Percentiles rank a stretch among this genome's conserved stretches.
Conservation (phyloP, 2,888 invertebrate species). For the Allygus modestus region DNA sequence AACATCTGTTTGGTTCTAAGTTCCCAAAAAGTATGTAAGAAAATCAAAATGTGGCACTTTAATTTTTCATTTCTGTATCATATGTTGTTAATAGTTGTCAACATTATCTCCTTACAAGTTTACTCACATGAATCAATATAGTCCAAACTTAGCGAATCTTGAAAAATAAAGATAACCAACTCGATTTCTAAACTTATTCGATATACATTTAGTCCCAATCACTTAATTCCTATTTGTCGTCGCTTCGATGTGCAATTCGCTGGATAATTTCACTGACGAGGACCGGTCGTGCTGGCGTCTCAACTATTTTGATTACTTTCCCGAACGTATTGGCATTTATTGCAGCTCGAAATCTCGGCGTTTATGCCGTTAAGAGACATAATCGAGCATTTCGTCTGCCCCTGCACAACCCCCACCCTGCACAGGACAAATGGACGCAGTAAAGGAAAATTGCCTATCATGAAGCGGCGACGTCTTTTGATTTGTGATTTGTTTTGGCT, state of each 20-base stretch:
- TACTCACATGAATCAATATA: no score
- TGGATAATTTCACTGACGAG: not conserved
- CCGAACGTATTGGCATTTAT: not conserved
- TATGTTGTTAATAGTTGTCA: no score
- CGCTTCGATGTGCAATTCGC: not conserved
- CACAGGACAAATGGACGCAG: not conserved
- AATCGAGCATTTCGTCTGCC: conserved; percentile 1
- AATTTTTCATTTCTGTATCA: no score
- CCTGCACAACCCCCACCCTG: not conserved
- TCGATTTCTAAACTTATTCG: no score
- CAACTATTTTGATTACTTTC: conserved; percentile 32
- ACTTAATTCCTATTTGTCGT: not conserved
- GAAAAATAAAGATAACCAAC: no score
- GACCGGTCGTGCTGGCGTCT: conserved; percentile 4
- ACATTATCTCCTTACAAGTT: no score
- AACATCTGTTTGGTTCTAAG: no score
- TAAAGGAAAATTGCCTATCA: not conserved
- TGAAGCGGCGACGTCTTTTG: not conserved
- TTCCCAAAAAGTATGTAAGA: no score
- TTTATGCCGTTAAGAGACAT: not conserved
- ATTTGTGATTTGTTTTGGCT: not conserved
- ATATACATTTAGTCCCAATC: no score
- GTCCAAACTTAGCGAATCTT: no score
- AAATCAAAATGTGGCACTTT: no score
- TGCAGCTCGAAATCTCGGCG: not conserved